Evolutionary conservation across 2,113 vertebrate species (phyloP), one percentile per base, ranked within the genome.

Genomic region (Pseudolaguvia tuberculata): DNA sequence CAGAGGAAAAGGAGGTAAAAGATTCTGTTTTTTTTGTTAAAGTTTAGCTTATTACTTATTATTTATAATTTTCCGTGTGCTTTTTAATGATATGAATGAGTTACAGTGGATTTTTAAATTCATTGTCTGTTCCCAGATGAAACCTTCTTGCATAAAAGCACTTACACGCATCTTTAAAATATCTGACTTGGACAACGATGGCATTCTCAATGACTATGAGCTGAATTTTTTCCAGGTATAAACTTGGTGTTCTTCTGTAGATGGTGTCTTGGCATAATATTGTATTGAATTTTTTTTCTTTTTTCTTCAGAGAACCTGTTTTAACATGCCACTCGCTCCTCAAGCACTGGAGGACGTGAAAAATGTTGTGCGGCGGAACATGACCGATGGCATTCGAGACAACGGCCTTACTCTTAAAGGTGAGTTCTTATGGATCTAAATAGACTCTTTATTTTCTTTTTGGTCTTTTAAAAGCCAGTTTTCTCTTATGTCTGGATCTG

Each of bases 171-270:
- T 99, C 86, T 99, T 99, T 84, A 97, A 94, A 87, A 94, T 99
- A 86, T 97, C 97, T 17, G 97, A 99, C 86, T 90, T 97, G 83
- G 97, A 99, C 90, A 99, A 99, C 15, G 97, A 99, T 35, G 95
- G 96, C 21, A 92, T 95, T 70, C 92, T 99, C n/a, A 99, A 94
- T 14, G 97, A 99, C 90, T 93, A 93, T 17, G 96, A 99, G 82
- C 96, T 99, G 75, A 98, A 98, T 87, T 98, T 98, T 87, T 99
- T 99, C 84, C 97, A 98, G 93, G 96, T 98, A 90, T 80, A 9
- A 39, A 12, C 59, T 12, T 70, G 5, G 9, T 25, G 31, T 50
- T 13, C 21, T 45, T 50, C 23, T 53, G 13, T 35, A 23, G 11
- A 39, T 21, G 9, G 14, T 51, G 20, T 1, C 15, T 8, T 10